phyloP scores from a whole-genome alignment of 2,797 vertebrate genomes.

The Vultur gryphus region DNA sequence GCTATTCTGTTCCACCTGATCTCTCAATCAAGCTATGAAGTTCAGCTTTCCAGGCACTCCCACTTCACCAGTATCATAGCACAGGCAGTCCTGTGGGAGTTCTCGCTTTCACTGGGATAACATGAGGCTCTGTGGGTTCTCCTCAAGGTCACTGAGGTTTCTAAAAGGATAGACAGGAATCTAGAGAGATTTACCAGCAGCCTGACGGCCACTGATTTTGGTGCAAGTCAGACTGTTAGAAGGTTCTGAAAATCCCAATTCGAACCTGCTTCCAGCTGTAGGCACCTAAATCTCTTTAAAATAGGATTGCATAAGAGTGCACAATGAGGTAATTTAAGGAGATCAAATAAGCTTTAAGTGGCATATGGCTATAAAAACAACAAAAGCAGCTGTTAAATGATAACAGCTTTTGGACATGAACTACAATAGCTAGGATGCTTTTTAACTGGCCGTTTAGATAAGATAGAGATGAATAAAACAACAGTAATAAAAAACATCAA shows the following conservation, averaged over 20 bases:
- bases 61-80: not conserved
- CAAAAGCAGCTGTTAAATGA: not conserved
- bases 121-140: not conserved
- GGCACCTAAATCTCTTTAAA: not conserved
- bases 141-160: not conserved
- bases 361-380: not conserved
- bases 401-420: not conserved
- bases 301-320: not conserved
- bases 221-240: not conserved
- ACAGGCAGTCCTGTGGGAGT: not conserved
- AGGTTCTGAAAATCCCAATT: not conserved
- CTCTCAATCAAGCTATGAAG: not conserved
- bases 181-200: not conserved
- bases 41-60: not conserved
- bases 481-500: not conserved
- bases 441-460: not conserved
- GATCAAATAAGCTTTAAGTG: not conserved
- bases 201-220: not conserved
- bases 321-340: constrained; percentile 9
- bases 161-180: not conserved
- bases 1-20: not conserved
- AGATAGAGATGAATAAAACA: not conserved
- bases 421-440: not conserved
- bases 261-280: not conserved
- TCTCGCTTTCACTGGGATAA: not conserved